Evolutionary conservation across 2,888 invertebrate genomes (phyloP), one percentile per base, ranked within the genome.

Genomic region (Amphipoea lucens): DNA sequence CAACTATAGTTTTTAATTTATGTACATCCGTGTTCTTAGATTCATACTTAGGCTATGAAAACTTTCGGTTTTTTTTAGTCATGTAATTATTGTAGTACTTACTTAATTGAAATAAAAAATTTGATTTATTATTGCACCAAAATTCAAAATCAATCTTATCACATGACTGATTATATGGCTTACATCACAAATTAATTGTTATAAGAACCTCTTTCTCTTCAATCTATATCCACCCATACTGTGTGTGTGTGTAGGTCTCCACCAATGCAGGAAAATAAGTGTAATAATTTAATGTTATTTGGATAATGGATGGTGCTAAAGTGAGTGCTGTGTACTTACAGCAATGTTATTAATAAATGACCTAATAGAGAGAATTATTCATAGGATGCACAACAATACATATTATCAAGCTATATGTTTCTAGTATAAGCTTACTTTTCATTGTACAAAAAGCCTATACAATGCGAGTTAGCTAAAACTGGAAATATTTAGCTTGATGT

Each of bases 261-360:
- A 29, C 9, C 17, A 14, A 17, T 40, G 42, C 36, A 82, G 76
- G 82, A 62, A 80, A 80, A 82, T 36, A 40, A 82, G 5, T 29
- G 12, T 11, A 45, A 62, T 40, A 73, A 23, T 67, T 60, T 20
- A 54, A 36, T 62, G 20, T 45, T 2, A 60, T 60, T 66, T 67
- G 11, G 40, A 20, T 51, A 57, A 36, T 51, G 40, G 14, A 36
- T n/a, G 29, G 48, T 62, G 7, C 4, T n/a, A 20, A 12, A 45
- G 36, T 74, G n/a, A n/a, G 51, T 36, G 29, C 14, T n/a, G 9
- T 63, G 29, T 69, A 29, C 29, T 4, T 29, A 51, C 12, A 71
- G 9, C n/a, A 29, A 29, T 65, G 17, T 40, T 40, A 42, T 74
- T 66, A 36, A 29, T 45, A 23, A 42, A 17, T 54, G 29, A 36